A percentile compares a stretch with the other conserved stretches of the same genome.
Conservation (phyloP, 2,888 invertebrate species). For the Tethea ocularis region DNA sequence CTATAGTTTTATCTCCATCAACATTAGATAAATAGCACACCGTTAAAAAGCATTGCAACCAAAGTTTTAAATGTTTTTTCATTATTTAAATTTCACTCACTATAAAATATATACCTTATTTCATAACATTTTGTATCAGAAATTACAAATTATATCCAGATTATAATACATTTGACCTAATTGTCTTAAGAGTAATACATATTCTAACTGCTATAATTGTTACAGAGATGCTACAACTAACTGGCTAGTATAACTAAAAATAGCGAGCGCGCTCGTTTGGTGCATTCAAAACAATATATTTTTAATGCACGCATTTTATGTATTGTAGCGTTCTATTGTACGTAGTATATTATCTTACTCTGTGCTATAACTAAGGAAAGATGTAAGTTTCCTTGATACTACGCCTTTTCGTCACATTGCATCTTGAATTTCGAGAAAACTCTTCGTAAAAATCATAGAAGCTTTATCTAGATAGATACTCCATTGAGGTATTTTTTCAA, state of each 20-base stretch:
- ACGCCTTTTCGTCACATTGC: no score
- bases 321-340: no score
- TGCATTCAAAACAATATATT: background rate
- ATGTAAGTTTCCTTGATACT: no score
- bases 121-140: background rate
- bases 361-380: no score
- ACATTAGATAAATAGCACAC: conserved; percentile 29
- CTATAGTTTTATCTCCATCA: conserved; percentile 42
- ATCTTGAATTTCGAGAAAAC: no score
- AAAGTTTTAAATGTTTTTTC: conserved; percentile 20
- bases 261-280: conserved; percentile 26
- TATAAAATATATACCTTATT: background rate
- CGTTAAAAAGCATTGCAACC: conserved; percentile 22
- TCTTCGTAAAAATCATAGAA: no score
- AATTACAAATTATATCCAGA: background rate
- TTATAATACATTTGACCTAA: background rate
- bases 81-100: conserved; percentile 11
- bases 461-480: no score
- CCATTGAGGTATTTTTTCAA: no score
- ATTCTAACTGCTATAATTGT: conserved; percentile 40
- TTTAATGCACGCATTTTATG: background rate
- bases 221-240: conserved; percentile 31
- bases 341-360: no score
- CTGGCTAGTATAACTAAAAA: conserved; percentile 38
- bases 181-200: background rate